Conservation (phyloP, 2,113 vertebrate species). For the Phylloscopus trochilus region DNA sequence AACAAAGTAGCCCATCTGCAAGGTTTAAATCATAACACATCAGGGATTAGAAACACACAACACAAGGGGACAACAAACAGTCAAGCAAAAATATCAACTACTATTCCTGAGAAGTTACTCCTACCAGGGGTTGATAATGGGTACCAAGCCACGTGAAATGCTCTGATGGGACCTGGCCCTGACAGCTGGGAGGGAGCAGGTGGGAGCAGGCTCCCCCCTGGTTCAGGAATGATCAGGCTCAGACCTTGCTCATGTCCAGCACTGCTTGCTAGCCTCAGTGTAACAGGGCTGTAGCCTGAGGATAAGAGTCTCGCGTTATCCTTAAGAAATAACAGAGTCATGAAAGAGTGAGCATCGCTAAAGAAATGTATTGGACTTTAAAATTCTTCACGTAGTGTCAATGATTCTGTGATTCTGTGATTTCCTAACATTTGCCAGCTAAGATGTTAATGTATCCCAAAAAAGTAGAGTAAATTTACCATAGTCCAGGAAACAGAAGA, state of each 20-base stretch:
- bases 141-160: accelerated
- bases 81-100: background rate
- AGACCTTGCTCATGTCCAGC: accelerated
- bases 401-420: background rate
- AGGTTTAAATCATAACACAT: background rate
- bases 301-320: accelerated
- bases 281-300: background rate
- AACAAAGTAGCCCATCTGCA: background rate
- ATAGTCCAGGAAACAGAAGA: background rate
- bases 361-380: background rate
- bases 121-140: background rate
- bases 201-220: accelerated
- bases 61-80: background rate
- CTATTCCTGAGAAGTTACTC: background rate
- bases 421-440: background rate
- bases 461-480: background rate
- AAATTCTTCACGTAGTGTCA: background rate
- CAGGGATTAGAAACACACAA: background rate
- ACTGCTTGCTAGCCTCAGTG: background rate
- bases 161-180: background rate
- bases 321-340: background rate
- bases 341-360: background rate
- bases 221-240: background rate
- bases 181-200: background rate
- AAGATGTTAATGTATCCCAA: background rate